These are phyloP conservation scores for Pterobdella sp. DNA, from an alignment of 2,888 invertebrate species.

Conservation along the genomic window DNA sequence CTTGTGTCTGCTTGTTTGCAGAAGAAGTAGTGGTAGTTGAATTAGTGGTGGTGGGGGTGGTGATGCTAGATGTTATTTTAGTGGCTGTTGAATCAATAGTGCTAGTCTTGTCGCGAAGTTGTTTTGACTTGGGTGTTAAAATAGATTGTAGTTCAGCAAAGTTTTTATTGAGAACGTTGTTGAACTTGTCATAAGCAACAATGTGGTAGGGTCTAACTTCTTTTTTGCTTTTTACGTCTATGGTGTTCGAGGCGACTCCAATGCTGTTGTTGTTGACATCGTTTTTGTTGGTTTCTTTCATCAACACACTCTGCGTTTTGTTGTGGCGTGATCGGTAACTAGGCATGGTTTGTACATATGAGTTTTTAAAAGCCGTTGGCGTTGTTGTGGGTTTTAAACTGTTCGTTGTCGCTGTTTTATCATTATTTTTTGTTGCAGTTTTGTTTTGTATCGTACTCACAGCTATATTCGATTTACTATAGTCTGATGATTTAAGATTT, in stretches of 20 bases:
- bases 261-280: background rate
- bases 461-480: too few relatives aligned
- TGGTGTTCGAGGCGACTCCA: background rate
- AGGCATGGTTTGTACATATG: background rate
- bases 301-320: background rate
- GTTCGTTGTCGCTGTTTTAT: background rate
- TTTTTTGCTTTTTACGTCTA: background rate
- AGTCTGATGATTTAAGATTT: too few relatives aligned
- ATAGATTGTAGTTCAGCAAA: background rate
- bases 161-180: background rate
- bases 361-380: background rate
- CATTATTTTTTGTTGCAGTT: background rate
- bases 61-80: background rate
- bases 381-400: background rate
- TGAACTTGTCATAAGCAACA: conserved; percentile 9
- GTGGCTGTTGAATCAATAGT: background rate
- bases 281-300: background rate
- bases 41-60: background rate
- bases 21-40: background rate
- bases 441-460: too few relatives aligned
- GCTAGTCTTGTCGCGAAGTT: too few relatives aligned
- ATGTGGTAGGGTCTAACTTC: background rate
- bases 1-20: too few relatives aligned
- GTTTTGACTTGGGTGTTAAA: background rate
- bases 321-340: background rate